Base-by-base conservation (phyloP, 2,888 invertebrate species). In the Eristalinus sepulchralis region DNA sequence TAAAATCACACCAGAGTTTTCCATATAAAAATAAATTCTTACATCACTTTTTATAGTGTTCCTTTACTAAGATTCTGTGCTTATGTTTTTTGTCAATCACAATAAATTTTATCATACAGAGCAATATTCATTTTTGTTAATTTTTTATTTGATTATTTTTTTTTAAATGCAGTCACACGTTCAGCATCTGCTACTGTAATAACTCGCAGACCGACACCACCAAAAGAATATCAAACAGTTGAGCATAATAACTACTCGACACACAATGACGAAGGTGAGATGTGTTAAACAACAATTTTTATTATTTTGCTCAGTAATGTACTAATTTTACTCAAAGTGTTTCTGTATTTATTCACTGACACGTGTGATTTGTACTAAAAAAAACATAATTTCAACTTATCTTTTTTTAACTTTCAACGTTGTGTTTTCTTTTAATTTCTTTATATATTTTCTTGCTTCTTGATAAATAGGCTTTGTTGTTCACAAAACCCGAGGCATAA, bases 401-500 rank as follows among this genome's bases (percentile, higher is more conserved):
- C 71, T 57, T 77, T 81, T 60, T 59, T 17, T 75, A 76, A 53
- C 77, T 20, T 60, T 87, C 62, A 64, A 64, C 55, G 20, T 22
- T 72, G 62, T 11, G 27, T 62, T 68, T 11, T 60, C 17, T 67
- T n/a, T 8, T 77, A 39, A 33, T 62, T 63, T 59, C 17, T 82
- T 87, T 62, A 8, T 68, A 72, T 34, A 24, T 62, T 33, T 57
- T 66, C 34, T 57, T 73, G 72, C 73, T 78, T 78, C 8, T 63
- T 72, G n/a, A 57, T 70, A 24, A 71, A 67, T 79, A 92, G 92
- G 91, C 87, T 97, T 97, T 92, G 96, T 97, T 60, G 97, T 97
- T 84, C 97, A 97, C 93, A 94, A 96, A 88, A 96, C 96, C 64
- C 94, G 95, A 90, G 96, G 95, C 88, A 95, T 97, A 90, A 96